phyloP scores from a whole-genome alignment of 2,113 vertebrate genomes.

The Coregonus clupeaformis region DNA sequence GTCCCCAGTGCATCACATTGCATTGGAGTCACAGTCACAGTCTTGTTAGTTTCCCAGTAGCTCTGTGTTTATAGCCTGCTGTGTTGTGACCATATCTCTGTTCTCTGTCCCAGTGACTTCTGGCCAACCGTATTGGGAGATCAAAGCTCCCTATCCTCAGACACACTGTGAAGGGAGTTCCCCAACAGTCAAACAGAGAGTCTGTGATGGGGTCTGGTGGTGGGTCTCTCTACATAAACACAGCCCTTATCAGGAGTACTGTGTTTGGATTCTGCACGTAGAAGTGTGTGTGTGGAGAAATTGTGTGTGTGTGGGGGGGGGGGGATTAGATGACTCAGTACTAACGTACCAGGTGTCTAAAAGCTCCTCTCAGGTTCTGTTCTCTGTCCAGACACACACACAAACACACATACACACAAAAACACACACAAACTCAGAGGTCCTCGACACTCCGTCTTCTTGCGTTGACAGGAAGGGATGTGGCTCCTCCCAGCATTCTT shows the following conservation, averaged over 20 bases:
- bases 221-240: too few species aligned
- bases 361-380: neutral
- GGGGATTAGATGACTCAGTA: too few species aligned
- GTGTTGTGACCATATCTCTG: neutral
- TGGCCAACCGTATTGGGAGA: neutral
- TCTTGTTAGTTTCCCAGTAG: neutral
- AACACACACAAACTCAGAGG: neutral
- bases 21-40: neutral
- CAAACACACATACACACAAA: too few species aligned
- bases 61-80: neutral
- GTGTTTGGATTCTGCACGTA: too few species aligned
- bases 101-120: neutral
- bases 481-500: constrained; percentile 69
- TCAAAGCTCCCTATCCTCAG: neutral
- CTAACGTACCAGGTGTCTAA: too few species aligned
- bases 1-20: neutral
- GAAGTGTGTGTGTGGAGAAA: too few species aligned
- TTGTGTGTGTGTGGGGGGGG: too few species aligned
- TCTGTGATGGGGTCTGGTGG: too few species aligned
- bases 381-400: constrained; percentile 6
- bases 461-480: constrained; percentile 54
- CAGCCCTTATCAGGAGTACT: too few species aligned
- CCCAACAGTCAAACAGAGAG: too few species aligned
- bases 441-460: constrained; percentile 39
- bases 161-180: too few species aligned